These are phyloP conservation scores for Thalassaphorura encarpata DNA, from an alignment of 1,140 invertebrate species.

Conservation along the genomic window DNA sequence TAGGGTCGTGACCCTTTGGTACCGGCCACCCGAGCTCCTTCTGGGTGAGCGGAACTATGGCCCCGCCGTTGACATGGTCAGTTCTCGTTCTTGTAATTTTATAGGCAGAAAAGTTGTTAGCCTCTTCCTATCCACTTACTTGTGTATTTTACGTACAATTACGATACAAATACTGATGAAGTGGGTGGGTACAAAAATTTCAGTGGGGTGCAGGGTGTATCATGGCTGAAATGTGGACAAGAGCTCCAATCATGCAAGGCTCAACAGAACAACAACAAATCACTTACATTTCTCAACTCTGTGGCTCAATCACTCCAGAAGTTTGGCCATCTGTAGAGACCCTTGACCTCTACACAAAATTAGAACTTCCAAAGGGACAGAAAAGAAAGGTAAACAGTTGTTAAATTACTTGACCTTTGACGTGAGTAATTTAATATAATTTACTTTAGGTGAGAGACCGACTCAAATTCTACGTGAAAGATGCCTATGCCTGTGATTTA, in stretches of 20 bases:
- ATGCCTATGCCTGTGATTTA: constrained; percentile 83
- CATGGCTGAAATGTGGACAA: constrained; percentile 81
- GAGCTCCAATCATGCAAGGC: constrained; percentile 67
- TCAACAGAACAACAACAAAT: constrained; percentile 93
- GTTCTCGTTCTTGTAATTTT: background rate
- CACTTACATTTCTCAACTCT: constrained; percentile 87
- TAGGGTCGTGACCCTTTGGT: constrained; percentile 75
- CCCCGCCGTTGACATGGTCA: constrained; percentile 89
- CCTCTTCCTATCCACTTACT: too few relatives aligned
- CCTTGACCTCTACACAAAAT: constrained; percentile 80
- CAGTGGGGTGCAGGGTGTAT: constrained; percentile 20
- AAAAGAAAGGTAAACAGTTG: constrained; percentile 64
- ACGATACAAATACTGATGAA: too few relatives aligned
- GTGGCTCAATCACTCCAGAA: constrained; percentile 88
- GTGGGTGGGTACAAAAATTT: too few relatives aligned
- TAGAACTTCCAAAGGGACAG: constrained; percentile 82
- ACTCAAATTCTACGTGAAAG: constrained; percentile 83
- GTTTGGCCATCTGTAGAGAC: constrained; percentile 92
- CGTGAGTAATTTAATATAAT: background rate
- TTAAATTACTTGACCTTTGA: background rate
- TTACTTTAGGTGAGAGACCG: constrained; percentile 64
- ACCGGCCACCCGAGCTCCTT: constrained; percentile 79
- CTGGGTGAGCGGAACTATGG: constrained; percentile 92
- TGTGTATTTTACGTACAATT: too few relatives aligned
- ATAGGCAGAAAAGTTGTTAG: background rate